A percentile compares a stretch with the other conserved stretches of the same genome.
Conservation (phyloP, 2,797 vertebrate genomes). For the Rallus crepitans region DNA sequence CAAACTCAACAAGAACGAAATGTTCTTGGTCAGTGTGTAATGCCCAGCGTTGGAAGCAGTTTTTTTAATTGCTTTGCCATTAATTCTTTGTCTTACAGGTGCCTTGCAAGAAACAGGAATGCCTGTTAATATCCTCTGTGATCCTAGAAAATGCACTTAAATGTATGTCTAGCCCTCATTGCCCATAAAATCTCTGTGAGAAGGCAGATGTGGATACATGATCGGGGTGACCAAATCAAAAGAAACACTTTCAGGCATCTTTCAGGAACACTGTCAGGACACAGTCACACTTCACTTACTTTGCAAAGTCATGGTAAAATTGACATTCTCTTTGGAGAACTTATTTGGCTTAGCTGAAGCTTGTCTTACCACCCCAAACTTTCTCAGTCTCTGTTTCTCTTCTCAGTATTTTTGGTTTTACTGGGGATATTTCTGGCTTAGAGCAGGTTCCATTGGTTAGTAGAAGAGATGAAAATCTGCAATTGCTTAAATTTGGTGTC, state of each 20-base stretch:
- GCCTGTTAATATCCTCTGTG: background rate
- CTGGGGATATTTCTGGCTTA: background rate
- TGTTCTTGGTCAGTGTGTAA: background rate
- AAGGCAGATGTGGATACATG: background rate
- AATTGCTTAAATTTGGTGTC: background rate
- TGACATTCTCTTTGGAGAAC: background rate
- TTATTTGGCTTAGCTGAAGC: background rate
- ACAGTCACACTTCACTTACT: background rate
- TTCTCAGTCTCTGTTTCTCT: background rate
- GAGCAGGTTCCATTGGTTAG: background rate
- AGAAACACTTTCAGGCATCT: background rate
- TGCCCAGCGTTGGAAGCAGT: background rate
- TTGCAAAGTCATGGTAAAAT: background rate
- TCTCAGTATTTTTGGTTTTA: background rate
- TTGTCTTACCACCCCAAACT: background rate
- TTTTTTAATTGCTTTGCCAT: background rate
- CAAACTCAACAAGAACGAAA: background rate
- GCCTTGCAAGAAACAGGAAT: background rate
- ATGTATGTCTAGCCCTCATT: background rate
- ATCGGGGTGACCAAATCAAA: background rate
- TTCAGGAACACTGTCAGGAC: background rate
- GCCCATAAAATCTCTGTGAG: background rate
- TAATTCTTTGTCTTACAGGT: background rate
- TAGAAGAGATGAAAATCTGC: background rate
- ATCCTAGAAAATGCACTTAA: background rate